Evolutionary conservation across 2,888 invertebrate genomes (phyloP).

Genomic region (Busseola fusca): DNA sequence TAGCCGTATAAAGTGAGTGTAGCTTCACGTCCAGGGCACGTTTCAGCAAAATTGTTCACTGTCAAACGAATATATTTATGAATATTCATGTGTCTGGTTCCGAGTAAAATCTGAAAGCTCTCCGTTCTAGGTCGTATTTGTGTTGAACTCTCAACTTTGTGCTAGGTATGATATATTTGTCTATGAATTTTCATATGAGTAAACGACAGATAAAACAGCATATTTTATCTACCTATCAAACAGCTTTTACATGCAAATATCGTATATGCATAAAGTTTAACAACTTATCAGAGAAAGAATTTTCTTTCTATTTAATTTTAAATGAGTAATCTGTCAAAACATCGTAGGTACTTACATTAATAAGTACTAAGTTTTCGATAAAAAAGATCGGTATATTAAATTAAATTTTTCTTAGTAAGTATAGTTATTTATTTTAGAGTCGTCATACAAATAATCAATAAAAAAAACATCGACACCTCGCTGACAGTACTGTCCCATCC

Average conservation of each 20-base stretch:
- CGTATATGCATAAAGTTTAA: background rate
- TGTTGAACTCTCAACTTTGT: background rate
- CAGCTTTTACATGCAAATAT: background rate
- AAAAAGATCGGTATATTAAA: background rate
- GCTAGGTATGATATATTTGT: too few relatives aligned
- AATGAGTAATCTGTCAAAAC: background rate
- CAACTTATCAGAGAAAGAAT: background rate
- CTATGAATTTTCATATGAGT: background rate
- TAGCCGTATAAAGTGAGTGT: background rate
- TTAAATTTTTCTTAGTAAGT: background rate
- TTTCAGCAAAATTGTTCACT: constrained; percentile 27
- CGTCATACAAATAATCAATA: background rate
- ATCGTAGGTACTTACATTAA: background rate
- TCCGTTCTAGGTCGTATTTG: background rate
- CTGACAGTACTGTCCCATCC: constrained; percentile 16
- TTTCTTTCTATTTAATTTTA: too few relatives aligned
- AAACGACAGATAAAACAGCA: background rate
- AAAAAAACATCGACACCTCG: constrained; percentile 27
- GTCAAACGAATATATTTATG: constrained; percentile 33
- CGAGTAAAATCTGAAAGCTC: constrained; percentile 16
- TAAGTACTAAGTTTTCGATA: background rate
- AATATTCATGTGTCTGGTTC: constrained; percentile 34
- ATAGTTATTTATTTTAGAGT: background rate
- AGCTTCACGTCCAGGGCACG: background rate
- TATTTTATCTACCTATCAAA: background rate